Evolutionary conservation across 2,113 vertebrate species (phyloP).

Genomic region (Chrysemys picta): DNA sequence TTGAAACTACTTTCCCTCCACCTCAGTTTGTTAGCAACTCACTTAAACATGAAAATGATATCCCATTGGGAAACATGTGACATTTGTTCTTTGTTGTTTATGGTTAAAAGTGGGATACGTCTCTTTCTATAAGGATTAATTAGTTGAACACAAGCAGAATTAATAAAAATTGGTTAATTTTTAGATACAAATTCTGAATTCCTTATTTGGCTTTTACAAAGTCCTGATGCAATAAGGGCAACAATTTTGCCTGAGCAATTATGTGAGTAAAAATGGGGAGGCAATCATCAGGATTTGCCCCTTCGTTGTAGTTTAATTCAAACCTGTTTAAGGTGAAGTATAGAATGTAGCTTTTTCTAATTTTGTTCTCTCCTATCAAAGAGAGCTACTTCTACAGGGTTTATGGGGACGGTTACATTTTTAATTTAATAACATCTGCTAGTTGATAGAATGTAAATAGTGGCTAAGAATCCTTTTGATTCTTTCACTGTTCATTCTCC

Average conservation of each 20-base stretch:
- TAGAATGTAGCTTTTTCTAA: constrained; percentile 22
- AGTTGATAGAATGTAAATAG: background rate
- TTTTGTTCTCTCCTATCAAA: constrained; percentile 45
- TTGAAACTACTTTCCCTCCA: background rate
- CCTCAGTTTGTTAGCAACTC: background rate
- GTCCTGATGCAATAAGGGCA: background rate
- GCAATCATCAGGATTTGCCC: constrained; percentile 16
- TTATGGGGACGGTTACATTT: background rate
- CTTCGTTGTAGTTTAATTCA: constrained; percentile 35
- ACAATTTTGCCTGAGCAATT: background rate
- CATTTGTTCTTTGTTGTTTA: background rate
- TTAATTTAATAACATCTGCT: background rate
- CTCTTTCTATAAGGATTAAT: background rate
- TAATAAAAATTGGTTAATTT: background rate
- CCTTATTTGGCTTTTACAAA: background rate
- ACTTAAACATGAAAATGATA: background rate
- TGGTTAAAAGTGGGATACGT: background rate
- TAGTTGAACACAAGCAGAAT: constrained; percentile 10
- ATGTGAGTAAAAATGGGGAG: background rate
- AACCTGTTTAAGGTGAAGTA: constrained; percentile 56
- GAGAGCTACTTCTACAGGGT: background rate
- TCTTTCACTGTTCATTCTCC: background rate
- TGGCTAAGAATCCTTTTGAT: background rate
- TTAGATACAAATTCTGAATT: background rate
- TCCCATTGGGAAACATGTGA: background rate